Base-by-base conservation (phyloP, 2,888 invertebrate species). In the Ceraclea dissimilis region DNA sequence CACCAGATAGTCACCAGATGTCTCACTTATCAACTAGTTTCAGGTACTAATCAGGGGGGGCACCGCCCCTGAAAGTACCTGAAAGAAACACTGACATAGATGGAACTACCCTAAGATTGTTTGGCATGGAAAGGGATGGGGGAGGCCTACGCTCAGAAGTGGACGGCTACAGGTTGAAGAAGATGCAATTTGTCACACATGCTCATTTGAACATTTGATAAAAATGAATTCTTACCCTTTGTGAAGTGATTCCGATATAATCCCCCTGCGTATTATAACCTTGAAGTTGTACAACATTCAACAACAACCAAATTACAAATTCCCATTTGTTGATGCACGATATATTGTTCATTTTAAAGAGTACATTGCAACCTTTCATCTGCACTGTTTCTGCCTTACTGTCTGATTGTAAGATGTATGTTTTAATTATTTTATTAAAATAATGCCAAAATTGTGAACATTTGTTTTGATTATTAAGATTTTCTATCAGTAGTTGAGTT, bases 271-370 rank as follows among this genome's bases (percentile, higher is more conserved):
- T 57, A 57, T 63, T 64, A 56, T 70, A 71, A 19, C 71, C 73
- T 46, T 76, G 70, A 16, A 80, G 63, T 16, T 74, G 68, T 2
- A 71, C 70, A 11, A 79, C 61, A 48, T 75, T 71, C 18, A 73
- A 69, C 34, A 77, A 66, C 18, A 80, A 62, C 78, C 78, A 80
- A 22, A 78, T 67, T 11, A 69, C 65, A 63, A 72, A 73, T 49
- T 71, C 62, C 64, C 71, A 69, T 6, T 66, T 63, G 63, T 70
- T 68, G 56, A 69, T 66, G 26, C 65, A 67, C 49, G 67, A 61
- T 1, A 64, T 62, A 57, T 46, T 63, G 54, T 59, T 62, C 54
- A 51, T 61, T 56, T 39, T 13, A 20, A 56, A 59, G 13, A 59
- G 51, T 34, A 52, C 49, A 26, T 60, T 52, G 64, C 64, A 66